Conservation (phyloP, 2,888 invertebrate genomes). For the Agrypnus murinus region DNA sequence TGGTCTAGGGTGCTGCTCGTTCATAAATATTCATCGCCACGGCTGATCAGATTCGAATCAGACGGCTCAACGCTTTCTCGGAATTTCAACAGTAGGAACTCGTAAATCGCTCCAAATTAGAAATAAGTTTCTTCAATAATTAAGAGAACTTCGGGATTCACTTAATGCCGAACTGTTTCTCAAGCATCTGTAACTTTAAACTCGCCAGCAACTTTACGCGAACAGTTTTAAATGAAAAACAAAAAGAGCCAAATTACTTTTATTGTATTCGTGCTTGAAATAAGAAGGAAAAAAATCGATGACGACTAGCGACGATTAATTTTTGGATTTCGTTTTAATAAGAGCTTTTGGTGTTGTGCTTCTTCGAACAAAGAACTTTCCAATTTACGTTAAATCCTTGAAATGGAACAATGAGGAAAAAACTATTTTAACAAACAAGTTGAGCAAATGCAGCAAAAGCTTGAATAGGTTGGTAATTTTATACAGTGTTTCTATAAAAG, state of each 20-base stretch:
- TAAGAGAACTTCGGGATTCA: conserved; percentile 53
- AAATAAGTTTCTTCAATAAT: conserved; percentile 54
- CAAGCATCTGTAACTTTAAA: conserved; percentile 47
- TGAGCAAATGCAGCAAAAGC: no score
- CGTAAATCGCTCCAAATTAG: conserved; percentile 52
- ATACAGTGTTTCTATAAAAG: not conserved
- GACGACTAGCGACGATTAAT: conserved; percentile 21
- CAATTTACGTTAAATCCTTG: not conserved
- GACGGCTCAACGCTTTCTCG: conserved; percentile 56
- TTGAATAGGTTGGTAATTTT: not conserved
- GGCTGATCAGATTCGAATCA: conserved; percentile 58
- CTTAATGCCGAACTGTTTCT: conserved; percentile 48
- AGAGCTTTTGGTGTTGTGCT: conserved; percentile 1
- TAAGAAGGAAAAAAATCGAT: not conserved
- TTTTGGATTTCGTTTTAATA: conserved; percentile 20
- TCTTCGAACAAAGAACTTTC: not conserved
- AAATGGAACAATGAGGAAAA: not conserved
- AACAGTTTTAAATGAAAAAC: conserved; percentile 33
- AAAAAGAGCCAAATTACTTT: conserved; percentile 36
- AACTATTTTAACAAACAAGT: not conserved
- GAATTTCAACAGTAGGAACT: conserved; percentile 54
- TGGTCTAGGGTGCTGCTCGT: conserved; percentile 32
- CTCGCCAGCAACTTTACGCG: conserved; percentile 35
- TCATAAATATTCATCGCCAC: conserved; percentile 57
- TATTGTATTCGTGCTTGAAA: conserved; percentile 26